Evolutionary conservation across 2,888 invertebrate species (phyloP).

Genomic region (Taphrorychus bicolor): DNA sequence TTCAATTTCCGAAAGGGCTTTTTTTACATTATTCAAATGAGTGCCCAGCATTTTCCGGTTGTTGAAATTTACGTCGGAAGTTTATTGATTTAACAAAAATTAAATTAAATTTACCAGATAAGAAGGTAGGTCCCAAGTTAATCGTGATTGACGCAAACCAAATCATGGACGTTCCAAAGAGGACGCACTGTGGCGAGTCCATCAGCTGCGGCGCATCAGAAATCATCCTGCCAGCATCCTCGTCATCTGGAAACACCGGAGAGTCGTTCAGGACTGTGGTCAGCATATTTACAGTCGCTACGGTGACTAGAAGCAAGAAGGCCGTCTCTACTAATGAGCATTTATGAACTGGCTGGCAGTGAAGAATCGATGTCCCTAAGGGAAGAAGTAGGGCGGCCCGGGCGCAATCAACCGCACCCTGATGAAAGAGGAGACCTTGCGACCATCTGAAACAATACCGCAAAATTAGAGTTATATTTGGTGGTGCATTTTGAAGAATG

Average conservation of each 20-base stretch:
- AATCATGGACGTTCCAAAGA: conserved; percentile 91
- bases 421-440: conserved; percentile 84
- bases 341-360: conserved; percentile 84
- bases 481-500: not conserved
- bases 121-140: conserved; percentile 87
- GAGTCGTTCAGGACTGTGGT: conserved; percentile 87
- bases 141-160: conserved; percentile 93
- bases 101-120: conserved; percentile 68
- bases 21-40: not conserved
- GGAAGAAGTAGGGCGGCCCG: conserved; percentile 81
- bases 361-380: conserved; percentile 79
- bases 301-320: conserved; percentile 86
- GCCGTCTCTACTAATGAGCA: conserved; percentile 89
- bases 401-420: conserved; percentile 83
- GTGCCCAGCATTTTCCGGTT: not conserved
- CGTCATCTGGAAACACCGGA: conserved; percentile 83
- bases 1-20: not conserved
- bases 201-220: conserved; percentile 67
- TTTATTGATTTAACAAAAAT: too few relatives aligned
- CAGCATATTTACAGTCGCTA: conserved; percentile 90
- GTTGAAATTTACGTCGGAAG: not conserved
- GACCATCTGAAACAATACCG: conserved; percentile 85
- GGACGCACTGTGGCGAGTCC: conserved; percentile 89
- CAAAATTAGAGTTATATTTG: not conserved
- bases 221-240: conserved; percentile 71